Percentiles rank a stretch among this genome's conserved stretches.
phyloP scores from a whole-genome alignment of 1,140 invertebrate genomes.

The Eurosta solidaginis region DNA sequence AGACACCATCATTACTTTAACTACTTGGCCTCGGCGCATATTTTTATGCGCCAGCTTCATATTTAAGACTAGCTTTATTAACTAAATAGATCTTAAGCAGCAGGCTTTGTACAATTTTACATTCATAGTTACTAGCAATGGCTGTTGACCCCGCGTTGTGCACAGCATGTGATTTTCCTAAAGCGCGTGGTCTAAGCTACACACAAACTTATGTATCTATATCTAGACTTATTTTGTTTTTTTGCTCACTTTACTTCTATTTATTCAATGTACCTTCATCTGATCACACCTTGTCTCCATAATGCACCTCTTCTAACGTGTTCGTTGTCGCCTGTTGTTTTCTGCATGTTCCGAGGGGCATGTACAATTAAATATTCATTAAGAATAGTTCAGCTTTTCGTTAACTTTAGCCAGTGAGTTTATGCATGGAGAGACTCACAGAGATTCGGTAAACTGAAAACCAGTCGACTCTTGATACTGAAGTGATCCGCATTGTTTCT shows the following conservation, averaged over 20 bases:
- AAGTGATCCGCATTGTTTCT: no score
- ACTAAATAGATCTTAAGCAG: neutral
- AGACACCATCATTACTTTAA: neutral
- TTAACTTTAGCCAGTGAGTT: neutral
- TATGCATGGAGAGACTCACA: no score
- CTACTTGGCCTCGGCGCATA: neutral
- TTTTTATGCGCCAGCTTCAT: neutral
- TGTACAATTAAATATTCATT: neutral
- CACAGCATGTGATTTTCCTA: conserved; percentile 8
- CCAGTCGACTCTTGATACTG: no score
- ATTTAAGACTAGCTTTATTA: neutral
- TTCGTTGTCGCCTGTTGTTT: neutral
- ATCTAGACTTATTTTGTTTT: neutral
- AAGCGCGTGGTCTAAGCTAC: neutral
- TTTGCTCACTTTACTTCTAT: neutral
- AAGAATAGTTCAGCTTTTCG: neutral
- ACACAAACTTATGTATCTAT: neutral
- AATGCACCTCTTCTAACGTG: neutral
- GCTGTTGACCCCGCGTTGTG: neutral
- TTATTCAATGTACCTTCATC: neutral
- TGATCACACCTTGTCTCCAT: neutral
- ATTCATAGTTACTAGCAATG: neutral
- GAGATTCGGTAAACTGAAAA: no score
- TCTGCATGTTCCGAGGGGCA: neutral
- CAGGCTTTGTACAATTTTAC: neutral